phyloP scores from a whole-genome alignment of 2,113 vertebrate species.

The Eulacestoma nigropectus region DNA sequence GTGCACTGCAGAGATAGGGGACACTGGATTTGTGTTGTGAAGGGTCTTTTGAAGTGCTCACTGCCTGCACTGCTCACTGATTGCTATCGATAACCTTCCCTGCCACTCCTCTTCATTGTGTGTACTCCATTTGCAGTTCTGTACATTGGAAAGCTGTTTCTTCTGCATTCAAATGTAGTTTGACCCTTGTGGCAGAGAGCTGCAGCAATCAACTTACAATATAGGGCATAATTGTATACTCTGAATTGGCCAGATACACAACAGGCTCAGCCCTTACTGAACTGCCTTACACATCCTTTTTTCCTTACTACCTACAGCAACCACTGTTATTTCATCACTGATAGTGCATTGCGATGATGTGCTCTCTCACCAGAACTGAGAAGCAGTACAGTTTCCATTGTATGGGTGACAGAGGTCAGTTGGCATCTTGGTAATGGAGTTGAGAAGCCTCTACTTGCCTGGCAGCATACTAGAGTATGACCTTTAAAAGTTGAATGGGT shows the following conservation, averaged over 20 bases:
- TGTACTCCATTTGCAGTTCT: not conserved
- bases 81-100: not conserved
- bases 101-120: not conserved
- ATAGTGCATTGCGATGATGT: not conserved
- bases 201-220: not conserved
- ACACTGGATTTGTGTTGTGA: not conserved
- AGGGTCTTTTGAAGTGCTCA: not conserved
- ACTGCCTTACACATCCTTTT: not conserved
- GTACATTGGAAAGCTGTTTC: not conserved
- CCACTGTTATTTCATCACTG: not conserved
- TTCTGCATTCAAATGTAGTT: not conserved
- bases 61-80: not conserved
- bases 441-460: not conserved
- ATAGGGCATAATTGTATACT: not conserved
- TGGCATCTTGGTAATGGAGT: not conserved
- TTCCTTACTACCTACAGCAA: not conserved
- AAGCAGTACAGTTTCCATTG: not conserved
- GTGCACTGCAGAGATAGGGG: not conserved
- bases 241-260: not conserved
- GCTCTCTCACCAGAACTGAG: not conserved
- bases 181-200: not conserved
- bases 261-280: not conserved
- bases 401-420: not conserved
- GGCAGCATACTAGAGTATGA: not conserved
- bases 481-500: not conserved